Evolutionary conservation across 2,888 invertebrate species (phyloP).

Genomic region (Rhimphoctona megacephalus): DNA sequence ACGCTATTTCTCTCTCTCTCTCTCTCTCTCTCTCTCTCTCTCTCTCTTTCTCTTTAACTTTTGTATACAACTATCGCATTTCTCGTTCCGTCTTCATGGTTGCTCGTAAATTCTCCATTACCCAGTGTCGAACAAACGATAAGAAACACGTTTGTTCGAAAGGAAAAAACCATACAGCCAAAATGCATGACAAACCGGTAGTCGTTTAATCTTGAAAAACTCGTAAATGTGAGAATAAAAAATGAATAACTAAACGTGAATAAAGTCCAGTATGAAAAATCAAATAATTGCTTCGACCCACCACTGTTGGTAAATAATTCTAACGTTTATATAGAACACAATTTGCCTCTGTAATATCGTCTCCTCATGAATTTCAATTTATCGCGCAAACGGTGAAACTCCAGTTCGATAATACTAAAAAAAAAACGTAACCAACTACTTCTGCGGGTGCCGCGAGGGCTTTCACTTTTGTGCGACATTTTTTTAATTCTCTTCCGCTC

Average conservation of each 20-base stretch:
- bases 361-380: background rate
- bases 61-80: conserved; percentile 13
- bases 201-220: conserved; percentile 23
- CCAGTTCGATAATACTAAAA: conserved; percentile 14
- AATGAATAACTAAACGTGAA: background rate
- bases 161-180: background rate
- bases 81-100: conserved; percentile 26
- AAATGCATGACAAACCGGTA: conserved; percentile 8
- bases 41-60: background rate
- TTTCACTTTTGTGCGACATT: conserved; percentile 51
- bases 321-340: background rate
- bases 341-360: background rate
- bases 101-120: conserved; percentile 37
- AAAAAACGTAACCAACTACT: conserved; percentile 13
- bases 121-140: conserved; percentile 35
- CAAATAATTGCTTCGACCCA: background rate
- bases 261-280: conserved; percentile 1
- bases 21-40: background rate
- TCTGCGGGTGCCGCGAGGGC: conserved; percentile 50
- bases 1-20: background rate
- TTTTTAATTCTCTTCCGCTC: conserved; percentile 32
- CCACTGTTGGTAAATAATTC: background rate
- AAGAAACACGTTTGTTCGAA: conserved; percentile 35
- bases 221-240: background rate
- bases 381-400: conserved; percentile 33